A percentile compares a stretch with the other conserved stretches of the same genome.
phyloP scores from a whole-genome alignment of 2,113 vertebrate genomes.

The Sialia sialis region DNA sequence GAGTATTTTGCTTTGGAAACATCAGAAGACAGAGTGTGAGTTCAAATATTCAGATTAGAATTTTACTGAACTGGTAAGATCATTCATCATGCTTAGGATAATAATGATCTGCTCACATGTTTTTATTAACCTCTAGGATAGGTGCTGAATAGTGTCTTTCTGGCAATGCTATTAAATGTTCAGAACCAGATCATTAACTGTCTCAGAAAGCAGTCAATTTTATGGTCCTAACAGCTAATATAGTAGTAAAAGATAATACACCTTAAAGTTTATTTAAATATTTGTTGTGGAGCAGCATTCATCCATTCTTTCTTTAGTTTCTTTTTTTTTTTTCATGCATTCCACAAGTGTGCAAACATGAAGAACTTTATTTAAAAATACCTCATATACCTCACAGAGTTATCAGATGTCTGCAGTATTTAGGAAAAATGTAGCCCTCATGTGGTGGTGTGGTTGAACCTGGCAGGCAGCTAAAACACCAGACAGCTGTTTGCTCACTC shows the following conservation, averaged over 20 bases:
- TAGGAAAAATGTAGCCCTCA: background rate
- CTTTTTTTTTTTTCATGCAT: background rate
- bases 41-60: background rate
- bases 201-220: background rate
- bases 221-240: background rate
- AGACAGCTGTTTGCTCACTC: background rate
- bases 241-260: background rate
- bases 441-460: background rate
- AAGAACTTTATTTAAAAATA: background rate
- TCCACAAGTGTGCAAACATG: background rate
- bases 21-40: background rate
- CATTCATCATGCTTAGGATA: background rate
- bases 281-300: background rate
- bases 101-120: background rate
- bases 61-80: background rate
- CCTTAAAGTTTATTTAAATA: background rate
- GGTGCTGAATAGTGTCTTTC: background rate
- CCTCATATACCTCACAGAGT: background rate
- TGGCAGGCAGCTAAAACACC: background rate
- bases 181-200: background rate
- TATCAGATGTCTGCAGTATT: background rate
- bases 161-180: background rate
- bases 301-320: background rate
- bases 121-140: conserved; percentile 12
- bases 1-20: background rate